Evolutionary conservation across 1,140 invertebrate genomes (phyloP), one percentile per base, ranked within the genome.

Genomic region (Drosophila tristis): DNA sequence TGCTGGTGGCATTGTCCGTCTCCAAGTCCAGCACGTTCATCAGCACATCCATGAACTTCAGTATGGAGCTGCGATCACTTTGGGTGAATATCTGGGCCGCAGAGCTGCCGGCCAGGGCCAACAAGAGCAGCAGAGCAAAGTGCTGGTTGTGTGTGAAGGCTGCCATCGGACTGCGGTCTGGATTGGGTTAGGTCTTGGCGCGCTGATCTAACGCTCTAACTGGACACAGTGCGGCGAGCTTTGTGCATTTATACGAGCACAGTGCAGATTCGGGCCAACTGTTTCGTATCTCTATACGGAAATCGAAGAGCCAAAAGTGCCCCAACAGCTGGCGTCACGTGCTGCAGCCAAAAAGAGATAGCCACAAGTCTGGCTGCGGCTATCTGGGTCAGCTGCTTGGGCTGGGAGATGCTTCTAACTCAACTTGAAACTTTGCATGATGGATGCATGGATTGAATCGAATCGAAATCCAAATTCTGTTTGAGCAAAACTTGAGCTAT

Each of bases 11-110:
- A 43, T 72, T 77, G 2, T 64, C 63, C 5, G 64, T 11, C 29
- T 86, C 81, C 51, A 57, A 9, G 29, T 86, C 81, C 25, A 86
- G 25, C 15, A 87, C 86, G 48, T 78, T 86, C 7, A 86, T 47
- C 15, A 86, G 42, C 0, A 80, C 70, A 50, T 78, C 67, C 74
- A 86, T 80, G 6, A 86, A 86, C 31, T 86, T 86, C 0, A 78
- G 31, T 31, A 86, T 74, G 5, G 81, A 80, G 0, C 48, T 49
- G 13, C 81, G 82, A 75, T 86, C 81, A 48, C 81, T 78, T 0
- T 26, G 5, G 6, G 64, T 81, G 13, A 86, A 78, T 3, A 68
- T 65, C 43, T 86, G 81, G 0, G 82, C 81, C 2, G 57, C 5
- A 23, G 60, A 15, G 4, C 58, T 45, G 5, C 61, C 62, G 0